Evolutionary conservation across 2,797 vertebrate species (phyloP).

Genomic region (Margarornis squamiger): DNA sequence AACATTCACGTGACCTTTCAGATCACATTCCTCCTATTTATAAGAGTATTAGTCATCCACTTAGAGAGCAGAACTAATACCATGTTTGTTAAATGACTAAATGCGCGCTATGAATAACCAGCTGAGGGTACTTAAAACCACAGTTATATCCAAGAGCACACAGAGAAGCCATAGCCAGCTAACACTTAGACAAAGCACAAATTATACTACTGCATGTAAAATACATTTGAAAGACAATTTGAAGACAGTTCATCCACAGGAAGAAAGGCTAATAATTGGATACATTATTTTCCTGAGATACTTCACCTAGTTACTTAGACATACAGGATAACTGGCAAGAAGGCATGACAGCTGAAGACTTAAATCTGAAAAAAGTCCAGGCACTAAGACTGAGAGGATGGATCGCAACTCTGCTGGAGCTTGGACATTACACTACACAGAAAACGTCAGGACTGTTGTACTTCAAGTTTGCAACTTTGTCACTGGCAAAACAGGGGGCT

Average conservation of each 20-base stretch:
- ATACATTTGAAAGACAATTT: neutral
- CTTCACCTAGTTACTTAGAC: constrained; percentile 20
- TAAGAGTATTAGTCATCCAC: constrained; percentile 63
- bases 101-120: constrained; percentile 53
- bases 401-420: neutral
- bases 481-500: neutral
- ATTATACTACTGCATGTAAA: neutral
- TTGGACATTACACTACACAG: neutral
- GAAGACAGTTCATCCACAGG: neutral
- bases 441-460: neutral
- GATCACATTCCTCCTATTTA: constrained; percentile 67
- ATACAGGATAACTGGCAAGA: neutral
- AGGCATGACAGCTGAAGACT: neutral
- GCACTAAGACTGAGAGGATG: neutral
- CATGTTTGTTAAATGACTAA: constrained; percentile 64
- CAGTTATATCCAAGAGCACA: constrained; percentile 20
- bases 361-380: constrained; percentile 6
- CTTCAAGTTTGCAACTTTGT: constrained; percentile 7
- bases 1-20: constrained; percentile 62
- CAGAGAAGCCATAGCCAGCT: constrained; percentile 10
- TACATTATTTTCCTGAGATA: neutral
- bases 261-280: neutral
- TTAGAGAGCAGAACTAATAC: constrained; percentile 56
- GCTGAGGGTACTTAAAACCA: constrained; percentile 11
- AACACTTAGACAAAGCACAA: neutral